phyloP scores from a whole-genome alignment of 2,888 invertebrate species.

The Exocentrus adspersus region DNA sequence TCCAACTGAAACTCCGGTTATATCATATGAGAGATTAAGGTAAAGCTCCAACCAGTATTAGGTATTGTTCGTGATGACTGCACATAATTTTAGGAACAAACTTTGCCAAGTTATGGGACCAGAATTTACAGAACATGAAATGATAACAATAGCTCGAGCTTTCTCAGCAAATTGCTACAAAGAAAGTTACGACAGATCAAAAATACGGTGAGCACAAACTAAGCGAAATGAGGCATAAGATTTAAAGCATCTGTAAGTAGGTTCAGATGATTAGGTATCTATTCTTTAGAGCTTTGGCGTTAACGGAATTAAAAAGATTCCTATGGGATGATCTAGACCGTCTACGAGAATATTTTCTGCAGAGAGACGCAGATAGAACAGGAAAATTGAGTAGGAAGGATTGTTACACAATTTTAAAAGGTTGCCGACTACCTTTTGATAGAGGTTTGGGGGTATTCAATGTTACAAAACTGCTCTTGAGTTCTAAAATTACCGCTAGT shows the following conservation, averaged over 20 bases:
- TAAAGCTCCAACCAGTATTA: slow-evolving; percentile 42
- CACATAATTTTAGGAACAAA: slow-evolving; percentile 67
- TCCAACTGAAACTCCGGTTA: slow-evolving; percentile 58
- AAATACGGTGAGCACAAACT: slow-evolving; percentile 63
- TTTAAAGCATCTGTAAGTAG: too few relatives aligned
- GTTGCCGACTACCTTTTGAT: slow-evolving; percentile 77
- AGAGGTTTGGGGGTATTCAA: too few relatives aligned
- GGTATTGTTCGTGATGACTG: too few relatives aligned
- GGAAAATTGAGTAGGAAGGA: slow-evolving; percentile 70
- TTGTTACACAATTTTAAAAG: slow-evolving; percentile 73
- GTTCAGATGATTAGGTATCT: too few relatives aligned
- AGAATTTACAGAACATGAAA: slow-evolving; percentile 82
- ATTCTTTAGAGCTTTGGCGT: slow-evolving; percentile 74
- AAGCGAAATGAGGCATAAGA: too few relatives aligned
- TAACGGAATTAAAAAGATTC: slow-evolving; percentile 76
- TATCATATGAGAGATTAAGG: slow-evolving; percentile 63
- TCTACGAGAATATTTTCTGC: slow-evolving; percentile 69
- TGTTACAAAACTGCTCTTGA: too few relatives aligned
- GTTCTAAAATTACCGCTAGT: too few relatives aligned
- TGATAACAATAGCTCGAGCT: slow-evolving; percentile 77
- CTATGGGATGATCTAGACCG: slow-evolving; percentile 78
- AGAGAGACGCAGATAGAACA: slow-evolving; percentile 67
- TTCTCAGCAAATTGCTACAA: slow-evolving; percentile 73
- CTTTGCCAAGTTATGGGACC: slow-evolving; percentile 74
- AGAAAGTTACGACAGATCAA: slow-evolving; percentile 62